Evolutionary conservation across 2,113 vertebrate genomes (phyloP).

Genomic region (Pimephales promelas): DNA sequence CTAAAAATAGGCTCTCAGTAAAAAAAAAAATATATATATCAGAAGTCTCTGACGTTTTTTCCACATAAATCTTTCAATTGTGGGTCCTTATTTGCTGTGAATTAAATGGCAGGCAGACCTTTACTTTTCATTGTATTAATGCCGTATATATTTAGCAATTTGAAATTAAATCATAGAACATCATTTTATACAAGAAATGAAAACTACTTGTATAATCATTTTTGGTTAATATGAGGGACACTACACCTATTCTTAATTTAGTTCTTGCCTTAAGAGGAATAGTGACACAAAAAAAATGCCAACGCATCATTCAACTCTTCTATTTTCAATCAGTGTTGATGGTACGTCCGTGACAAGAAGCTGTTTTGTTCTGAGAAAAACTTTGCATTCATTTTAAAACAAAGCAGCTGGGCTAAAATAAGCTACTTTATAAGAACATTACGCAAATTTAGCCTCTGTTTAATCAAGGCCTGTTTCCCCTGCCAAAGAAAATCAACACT

Average conservation of each 20-base stretch:
- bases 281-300: not conserved
- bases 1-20: not conserved
- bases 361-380: not conserved
- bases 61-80: not conserved
- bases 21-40: not conserved
- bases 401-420: constrained; percentile 29
- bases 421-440: constrained; percentile 37
- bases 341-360: not conserved
- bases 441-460: constrained; percentile 38
- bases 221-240: not conserved
- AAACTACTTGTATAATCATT: not conserved
- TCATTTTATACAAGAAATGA: not conserved
- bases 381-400: constrained; percentile 15
- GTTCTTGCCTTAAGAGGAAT: constrained; percentile 64
- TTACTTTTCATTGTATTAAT: not conserved
- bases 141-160: not conserved
- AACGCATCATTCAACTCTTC: not conserved
- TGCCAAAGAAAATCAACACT: constrained; percentile 27
- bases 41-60: not conserved
- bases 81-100: not conserved
- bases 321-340: not conserved
- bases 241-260: not conserved
- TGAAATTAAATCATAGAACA: not conserved
- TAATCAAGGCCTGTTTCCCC: constrained; percentile 15
- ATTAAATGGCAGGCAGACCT: not conserved